Conservation (phyloP, 2,888 invertebrate genomes). For the Polydrusus cervinus region DNA sequence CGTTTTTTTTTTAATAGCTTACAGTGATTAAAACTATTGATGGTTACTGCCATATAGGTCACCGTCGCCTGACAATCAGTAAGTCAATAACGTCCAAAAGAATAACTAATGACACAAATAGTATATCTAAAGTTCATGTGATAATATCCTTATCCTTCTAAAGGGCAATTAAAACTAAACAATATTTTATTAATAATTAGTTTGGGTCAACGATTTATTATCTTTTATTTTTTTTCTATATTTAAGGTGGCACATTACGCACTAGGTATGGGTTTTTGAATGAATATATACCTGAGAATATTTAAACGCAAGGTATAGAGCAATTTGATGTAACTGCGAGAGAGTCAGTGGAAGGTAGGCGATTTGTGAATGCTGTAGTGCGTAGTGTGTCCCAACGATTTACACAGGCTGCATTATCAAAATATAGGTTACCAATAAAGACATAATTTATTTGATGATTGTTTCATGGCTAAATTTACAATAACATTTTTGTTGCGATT, state of each 20-base stretch:
- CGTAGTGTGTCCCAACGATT: conserved; percentile 67
- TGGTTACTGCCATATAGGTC: no score
- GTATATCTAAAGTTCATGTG: background rate
- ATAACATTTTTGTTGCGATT: conserved; percentile 3
- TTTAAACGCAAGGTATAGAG: conserved; percentile 58
- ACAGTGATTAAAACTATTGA: background rate
- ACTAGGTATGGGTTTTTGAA: conserved; percentile 63
- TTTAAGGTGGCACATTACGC: conserved; percentile 62
- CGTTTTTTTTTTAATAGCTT: background rate
- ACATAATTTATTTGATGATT: conserved; percentile 16
- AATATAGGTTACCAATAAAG: conserved; percentile 10
- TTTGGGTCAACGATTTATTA: conserved; percentile 44
- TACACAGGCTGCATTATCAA: conserved; percentile 64
- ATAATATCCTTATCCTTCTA: background rate
- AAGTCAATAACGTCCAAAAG: no score
- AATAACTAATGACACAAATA: no score
- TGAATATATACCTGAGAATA: conserved; percentile 56
- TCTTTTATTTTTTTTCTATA: conserved; percentile 39
- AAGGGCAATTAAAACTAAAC: background rate
- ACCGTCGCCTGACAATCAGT: no score
- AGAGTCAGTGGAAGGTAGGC: conserved; percentile 53
- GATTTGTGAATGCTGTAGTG: conserved; percentile 65
- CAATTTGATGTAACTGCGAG: conserved; percentile 56
- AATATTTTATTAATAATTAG: background rate
- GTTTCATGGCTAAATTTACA: conserved; percentile 10